Base-by-base conservation (phyloP, 2,113 vertebrate species). In the Garra rufa region DNA sequence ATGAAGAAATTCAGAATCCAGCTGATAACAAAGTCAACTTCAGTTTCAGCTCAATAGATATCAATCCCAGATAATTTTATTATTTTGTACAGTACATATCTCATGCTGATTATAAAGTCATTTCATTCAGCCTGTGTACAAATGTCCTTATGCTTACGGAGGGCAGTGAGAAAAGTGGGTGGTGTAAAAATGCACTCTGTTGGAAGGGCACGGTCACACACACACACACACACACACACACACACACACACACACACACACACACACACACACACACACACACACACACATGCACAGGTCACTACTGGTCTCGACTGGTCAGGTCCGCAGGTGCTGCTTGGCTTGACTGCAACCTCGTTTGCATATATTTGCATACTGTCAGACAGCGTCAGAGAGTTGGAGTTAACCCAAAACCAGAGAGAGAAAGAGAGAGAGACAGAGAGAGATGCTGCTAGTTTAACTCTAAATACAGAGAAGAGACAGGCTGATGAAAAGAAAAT, bases 311-410 rank as follows among this genome's bases (percentile, higher is more conserved):
- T 87, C 77, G 88, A 89, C 89, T 92, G 90, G 93, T 92, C 92
- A 90, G 91, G 92, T 92, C 90, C 91, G 92, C 92, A 94, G 92
- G 92, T 95, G 89, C 89, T 90, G 91, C 92, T 91, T 91, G 92
- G 92, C 91, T 90, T 91, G 88, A 91, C 91, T 92, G 73, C 73
- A 85, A 90, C 88, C 77, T 94, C 89, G 89, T 95, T 95, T 94
- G 91, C 94, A 95, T 95, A 93, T 77, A 95, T 95, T 95, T 91
- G 95, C 94, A 95, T 95, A 91, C 88, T 93, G 94, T 95, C 94
- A 95, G 92, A 94, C 93, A 94, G 94, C 91, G 89, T 94, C 92
- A 87, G 81, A 87, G 74, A 89, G 84, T 76, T 89, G 88, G 88
- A 89, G 82, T 74, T 48, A 75, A 85, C 86, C 86, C 88, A 90